A percentile compares a stretch with the other conserved stretches of the same genome.
Evolutionary conservation across 1,140 invertebrate genomes (phyloP).

Genomic region (Cherax quadricarinatus): DNA sequence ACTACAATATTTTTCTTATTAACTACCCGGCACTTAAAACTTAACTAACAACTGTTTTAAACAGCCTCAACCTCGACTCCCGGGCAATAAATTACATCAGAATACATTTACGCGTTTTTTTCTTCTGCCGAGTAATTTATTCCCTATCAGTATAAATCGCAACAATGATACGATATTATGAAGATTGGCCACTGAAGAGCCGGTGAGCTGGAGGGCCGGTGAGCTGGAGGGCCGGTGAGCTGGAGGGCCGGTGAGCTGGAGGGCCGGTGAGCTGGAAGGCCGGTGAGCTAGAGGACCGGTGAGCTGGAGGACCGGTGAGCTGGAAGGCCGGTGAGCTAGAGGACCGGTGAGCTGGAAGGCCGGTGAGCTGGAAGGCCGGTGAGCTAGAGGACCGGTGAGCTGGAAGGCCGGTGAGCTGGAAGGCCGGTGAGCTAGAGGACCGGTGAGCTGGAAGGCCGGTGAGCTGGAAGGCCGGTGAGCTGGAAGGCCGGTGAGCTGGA

Average conservation of each 20-base stretch:
- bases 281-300: no score
- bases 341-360: not conserved
- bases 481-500: not conserved
- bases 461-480: not conserved
- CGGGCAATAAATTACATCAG: no score
- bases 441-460: no score
- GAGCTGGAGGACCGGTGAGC: not conserved
- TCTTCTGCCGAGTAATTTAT: not conserved
- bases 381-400: no score
- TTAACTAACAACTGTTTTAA: no score
- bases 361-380: not conserved
- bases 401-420: not conserved
- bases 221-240: not conserved
- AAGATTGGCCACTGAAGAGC: not conserved
- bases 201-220: not conserved
- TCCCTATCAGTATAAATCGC: not conserved
- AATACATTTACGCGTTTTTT: not conserved
- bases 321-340: no score
- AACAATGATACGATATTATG: not conserved
- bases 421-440: no score
- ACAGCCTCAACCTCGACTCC: no score
- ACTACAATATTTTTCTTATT: no score
- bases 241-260: not conserved
- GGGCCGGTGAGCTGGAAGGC: not conserved
- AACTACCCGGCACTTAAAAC: no score